Evolutionary conservation across 2,797 vertebrate species (phyloP).

Genomic region (Sitta carolinensis): DNA sequence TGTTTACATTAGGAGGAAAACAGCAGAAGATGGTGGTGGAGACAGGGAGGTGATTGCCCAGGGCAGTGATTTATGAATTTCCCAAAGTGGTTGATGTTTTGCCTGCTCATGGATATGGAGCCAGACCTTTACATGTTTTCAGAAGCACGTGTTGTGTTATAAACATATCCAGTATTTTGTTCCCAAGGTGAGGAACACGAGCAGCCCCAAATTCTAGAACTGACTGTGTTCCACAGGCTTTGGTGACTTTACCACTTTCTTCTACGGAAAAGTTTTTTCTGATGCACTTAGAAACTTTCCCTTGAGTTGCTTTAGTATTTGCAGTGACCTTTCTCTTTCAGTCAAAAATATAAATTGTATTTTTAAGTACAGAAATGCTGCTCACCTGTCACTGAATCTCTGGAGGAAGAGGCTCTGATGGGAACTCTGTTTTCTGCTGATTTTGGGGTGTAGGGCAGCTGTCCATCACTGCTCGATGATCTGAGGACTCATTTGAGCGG

Average conservation of each 20-base stretch:
- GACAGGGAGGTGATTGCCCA: not conserved
- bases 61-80: not conserved
- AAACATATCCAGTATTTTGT: not conserved
- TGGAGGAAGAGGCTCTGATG: not conserved
- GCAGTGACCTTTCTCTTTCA: not conserved
- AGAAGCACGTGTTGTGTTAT: fast-evolving
- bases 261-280: not conserved
- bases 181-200: not conserved
- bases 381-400: not conserved
- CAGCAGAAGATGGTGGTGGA: not conserved
- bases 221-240: not conserved
- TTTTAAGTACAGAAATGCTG: not conserved
- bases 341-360: not conserved
- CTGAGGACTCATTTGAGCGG: not conserved
- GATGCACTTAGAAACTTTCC: not conserved
- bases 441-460: not conserved
- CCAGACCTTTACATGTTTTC: not conserved
- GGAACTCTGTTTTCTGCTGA: not conserved
- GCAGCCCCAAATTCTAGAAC: not conserved
- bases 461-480: not conserved
- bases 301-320: not conserved
- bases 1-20: not conserved
- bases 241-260: not conserved
- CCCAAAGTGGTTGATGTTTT: not conserved
- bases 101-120: not conserved